Percentiles rank a stretch among this genome's conserved stretches.
These are phyloP conservation scores for Campylomormyrus tamandua DNA, from an alignment of 2,113 vertebrate species.

Conservation along the genomic window DNA sequence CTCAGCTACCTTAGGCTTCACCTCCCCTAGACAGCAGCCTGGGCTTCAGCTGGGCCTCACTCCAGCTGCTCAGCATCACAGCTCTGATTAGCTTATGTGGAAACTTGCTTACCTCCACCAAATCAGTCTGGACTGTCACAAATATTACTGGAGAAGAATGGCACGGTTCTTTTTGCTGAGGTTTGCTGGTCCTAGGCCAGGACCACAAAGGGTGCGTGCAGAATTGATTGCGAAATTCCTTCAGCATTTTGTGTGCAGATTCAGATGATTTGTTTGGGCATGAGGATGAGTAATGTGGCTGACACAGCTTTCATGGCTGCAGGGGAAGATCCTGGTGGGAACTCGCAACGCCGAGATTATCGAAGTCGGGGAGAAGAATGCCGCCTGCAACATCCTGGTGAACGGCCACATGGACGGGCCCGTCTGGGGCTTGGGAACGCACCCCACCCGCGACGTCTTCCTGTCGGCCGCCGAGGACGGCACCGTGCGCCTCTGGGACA, in stretches of 20 bases:
- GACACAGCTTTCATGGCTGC: slow-evolving; percentile 16
- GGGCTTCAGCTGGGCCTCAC: neutral
- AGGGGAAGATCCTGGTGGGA: slow-evolving; percentile 94
- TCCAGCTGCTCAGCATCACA: neutral
- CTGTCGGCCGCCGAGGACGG: slow-evolving; percentile 93
- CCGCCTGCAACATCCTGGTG: slow-evolving; percentile 87
- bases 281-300: neutral
- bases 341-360: slow-evolving; percentile 94
- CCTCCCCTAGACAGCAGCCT: neutral
- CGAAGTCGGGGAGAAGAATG: slow-evolving; percentile 95
- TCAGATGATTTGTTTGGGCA: neutral
- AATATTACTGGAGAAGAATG: neutral
- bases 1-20: neutral
- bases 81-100: neutral
- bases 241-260: neutral
- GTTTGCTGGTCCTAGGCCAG: neutral
- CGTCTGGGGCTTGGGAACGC: slow-evolving; percentile 84
- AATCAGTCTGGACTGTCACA: neutral
- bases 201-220: neutral
- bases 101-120: neutral
- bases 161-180: neutral
- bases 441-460: slow-evolving; percentile 85
- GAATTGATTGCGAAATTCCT: neutral
- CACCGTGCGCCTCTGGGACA: slow-evolving; percentile 92
- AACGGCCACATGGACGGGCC: slow-evolving; percentile 92